These are phyloP conservation scores for Sympetrum striolatum DNA, from an alignment of 2,888 invertebrate genomes.

Conservation along the genomic window DNA sequence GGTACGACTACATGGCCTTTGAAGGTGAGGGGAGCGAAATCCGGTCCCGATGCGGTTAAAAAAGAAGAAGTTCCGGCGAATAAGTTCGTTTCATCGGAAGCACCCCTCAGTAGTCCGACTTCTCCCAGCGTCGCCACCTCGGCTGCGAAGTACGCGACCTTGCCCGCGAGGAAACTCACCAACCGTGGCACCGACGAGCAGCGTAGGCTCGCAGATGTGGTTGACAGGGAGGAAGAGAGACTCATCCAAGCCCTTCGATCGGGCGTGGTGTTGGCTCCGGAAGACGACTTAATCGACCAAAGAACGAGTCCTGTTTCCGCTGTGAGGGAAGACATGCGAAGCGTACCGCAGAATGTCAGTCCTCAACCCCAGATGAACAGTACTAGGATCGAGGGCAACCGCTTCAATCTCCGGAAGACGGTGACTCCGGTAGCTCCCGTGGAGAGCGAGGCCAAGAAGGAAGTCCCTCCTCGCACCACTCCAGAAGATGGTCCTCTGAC, in stretches of 20 bases:
- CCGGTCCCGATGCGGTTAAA: conserved; percentile 40
- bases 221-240: conserved; percentile 82
- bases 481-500: background rate
- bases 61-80: background rate
- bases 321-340: background rate
- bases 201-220: conserved; percentile 66
- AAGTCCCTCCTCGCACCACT: background rate
- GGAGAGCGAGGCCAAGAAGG: conserved; percentile 3
- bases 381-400: background rate
- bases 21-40: conserved; percentile 48
- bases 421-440: background rate
- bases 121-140: conserved; percentile 33
- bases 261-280: conserved; percentile 65
- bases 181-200: background rate
- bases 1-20: conserved; percentile 48
- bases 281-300: conserved; percentile 19
- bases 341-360: conserved; percentile 12
- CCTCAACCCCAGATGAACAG: background rate
- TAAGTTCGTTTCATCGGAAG: background rate
- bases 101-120: background rate
- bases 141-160: conserved; percentile 49
- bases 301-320: background rate
- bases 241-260: conserved; percentile 80
- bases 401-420: background rate
- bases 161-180: conserved; percentile 48